Evolutionary conservation across 2,888 invertebrate genomes (phyloP).

Genomic region (Cheilosia impressa): DNA sequence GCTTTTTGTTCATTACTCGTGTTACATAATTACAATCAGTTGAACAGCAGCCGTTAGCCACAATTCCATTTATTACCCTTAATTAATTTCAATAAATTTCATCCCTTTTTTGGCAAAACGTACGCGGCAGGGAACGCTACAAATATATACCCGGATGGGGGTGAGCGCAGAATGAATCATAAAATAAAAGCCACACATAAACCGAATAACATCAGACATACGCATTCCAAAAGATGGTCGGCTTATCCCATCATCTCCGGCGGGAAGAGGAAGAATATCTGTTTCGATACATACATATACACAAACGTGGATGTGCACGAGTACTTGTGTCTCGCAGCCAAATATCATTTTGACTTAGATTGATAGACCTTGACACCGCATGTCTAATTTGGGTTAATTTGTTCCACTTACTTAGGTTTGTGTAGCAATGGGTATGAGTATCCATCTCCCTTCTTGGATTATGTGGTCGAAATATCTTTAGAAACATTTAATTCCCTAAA

Average conservation of each 20-base stretch:
- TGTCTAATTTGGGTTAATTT: slow-evolving; percentile 76
- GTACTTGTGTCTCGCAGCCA: slow-evolving; percentile 31
- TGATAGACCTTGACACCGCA: slow-evolving; percentile 76
- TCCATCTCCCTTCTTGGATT: slow-evolving; percentile 35
- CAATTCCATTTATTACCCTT: slow-evolving; percentile 74
- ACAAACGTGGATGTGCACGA: neutral
- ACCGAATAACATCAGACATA: slow-evolving; percentile 60
- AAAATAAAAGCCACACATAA: slow-evolving; percentile 69
- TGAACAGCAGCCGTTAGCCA: slow-evolving; percentile 66
- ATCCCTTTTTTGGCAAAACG: slow-evolving; percentile 63
- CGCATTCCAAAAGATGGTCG: slow-evolving; percentile 56
- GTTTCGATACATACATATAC: neutral
- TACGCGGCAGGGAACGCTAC: no score
- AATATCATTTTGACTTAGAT: slow-evolving; percentile 75
- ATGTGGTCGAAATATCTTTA: slow-evolving; percentile 73
- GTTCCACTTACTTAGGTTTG: slow-evolving; percentile 73
- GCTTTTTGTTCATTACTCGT: slow-evolving; percentile 5
- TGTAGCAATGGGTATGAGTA: slow-evolving; percentile 56
- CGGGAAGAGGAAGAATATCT: neutral
- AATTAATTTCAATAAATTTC: slow-evolving; percentile 76
- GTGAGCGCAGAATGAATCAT: slow-evolving; percentile 57
- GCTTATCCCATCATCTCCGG: slow-evolving; percentile 60
- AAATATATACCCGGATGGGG: neutral
- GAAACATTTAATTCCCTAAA: slow-evolving; percentile 71
- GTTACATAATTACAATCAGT: slow-evolving; percentile 69